Evolutionary conservation across 2,113 vertebrate species (phyloP), one percentile per base, ranked within the genome.

Genomic region (Antennarius striatus): DNA sequence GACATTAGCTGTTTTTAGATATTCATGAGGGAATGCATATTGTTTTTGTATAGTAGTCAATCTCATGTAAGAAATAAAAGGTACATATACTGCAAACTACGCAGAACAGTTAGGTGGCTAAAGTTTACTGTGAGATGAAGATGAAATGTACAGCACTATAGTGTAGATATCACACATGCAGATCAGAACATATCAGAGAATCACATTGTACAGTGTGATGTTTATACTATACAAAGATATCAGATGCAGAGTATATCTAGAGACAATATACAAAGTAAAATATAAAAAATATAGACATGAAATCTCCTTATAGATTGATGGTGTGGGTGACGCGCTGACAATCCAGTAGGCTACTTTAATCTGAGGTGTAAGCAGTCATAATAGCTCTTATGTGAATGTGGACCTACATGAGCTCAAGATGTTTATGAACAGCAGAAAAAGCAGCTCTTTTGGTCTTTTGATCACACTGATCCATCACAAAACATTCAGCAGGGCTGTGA

Each of bases 251-350:
- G 30, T 79, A 80, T 86, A 89, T 85, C 58, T 61, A 79, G 64
- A 76, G 68, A 77, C 17, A 71, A 54, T 60, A 81, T 79, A 78
- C 15, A 57, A 13, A 36, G 60, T 73, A 71, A 81, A 68, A 86
- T 63, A 73, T 88, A 69, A 80, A 63, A 60, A 49, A 65, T 63
- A 82, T 59, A 73, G 12, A 81, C 54, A 82, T 53, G 71, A 56
- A 51, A 62, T 71, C 66, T 82, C 51, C 77, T 12, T 62, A 11
- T 65, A 67, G 65, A 72, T 8, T 67, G 50, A 81, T 57, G 62
- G 74, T 81, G 77, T 80, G 79, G 81, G 71, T 71, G 81, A 78
- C 53, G 88, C 86, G 86, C 84, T 84, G 90, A 91, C 90, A 91
- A 91, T 91, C 90, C 80, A 75, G 67, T 71, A 78, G 57, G 67